These are phyloP conservation scores for Bombus soroeensis DNA, from an alignment of 1,140 invertebrate genomes.

Conservation along the genomic window DNA sequence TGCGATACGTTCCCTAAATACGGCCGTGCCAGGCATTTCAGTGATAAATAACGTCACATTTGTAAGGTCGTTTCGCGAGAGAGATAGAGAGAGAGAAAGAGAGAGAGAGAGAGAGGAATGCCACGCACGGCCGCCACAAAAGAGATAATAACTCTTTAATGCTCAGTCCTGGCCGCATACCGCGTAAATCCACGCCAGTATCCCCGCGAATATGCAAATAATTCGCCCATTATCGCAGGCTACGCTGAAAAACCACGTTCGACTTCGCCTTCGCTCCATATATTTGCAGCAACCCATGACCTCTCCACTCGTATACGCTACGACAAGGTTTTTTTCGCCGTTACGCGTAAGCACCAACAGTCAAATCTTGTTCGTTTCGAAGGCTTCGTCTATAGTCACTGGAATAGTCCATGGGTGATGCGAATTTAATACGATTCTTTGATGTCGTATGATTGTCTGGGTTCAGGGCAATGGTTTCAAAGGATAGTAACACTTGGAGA, in stretches of 20 bases:
- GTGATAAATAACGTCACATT: slow-evolving; percentile 43
- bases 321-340: neutral
- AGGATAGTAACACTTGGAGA: neutral
- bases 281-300: neutral
- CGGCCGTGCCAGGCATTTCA: neutral
- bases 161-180: neutral
- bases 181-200: slow-evolving; percentile 20
- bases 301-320: neutral
- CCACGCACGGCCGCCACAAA: slow-evolving; percentile 16
- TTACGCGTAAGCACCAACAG: neutral
- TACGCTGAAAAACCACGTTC: slow-evolving; percentile 9
- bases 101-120: slow-evolving; percentile 12
- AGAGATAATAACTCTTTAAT: slow-evolving; percentile 49
- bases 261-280: neutral
- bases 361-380: slow-evolving; percentile 12
- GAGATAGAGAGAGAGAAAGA: neutral
- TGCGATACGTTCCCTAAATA: slow-evolving; percentile 9
- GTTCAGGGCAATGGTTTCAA: neutral
- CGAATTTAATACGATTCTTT: neutral
- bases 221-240: slow-evolving; percentile 15
- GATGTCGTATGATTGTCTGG: neutral
- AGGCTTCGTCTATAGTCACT: neutral
- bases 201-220: slow-evolving; percentile 26
- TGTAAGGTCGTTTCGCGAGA: slow-evolving; percentile 22
- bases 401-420: neutral